phyloP scores from a whole-genome alignment of 2,113 vertebrate genomes.

The Glareola pratincola region DNA sequence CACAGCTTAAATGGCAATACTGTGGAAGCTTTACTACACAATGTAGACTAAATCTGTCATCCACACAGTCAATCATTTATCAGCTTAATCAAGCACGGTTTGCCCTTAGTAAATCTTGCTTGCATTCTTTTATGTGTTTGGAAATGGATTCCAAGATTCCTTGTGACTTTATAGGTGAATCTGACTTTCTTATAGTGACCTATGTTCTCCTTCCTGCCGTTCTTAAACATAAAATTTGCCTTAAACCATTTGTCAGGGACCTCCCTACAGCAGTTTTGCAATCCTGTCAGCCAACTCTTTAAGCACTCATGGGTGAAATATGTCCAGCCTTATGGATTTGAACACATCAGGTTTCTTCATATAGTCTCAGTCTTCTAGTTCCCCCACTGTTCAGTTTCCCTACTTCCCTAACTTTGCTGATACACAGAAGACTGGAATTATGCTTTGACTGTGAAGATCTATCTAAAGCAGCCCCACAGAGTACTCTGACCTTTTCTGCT shows the following conservation, averaged over 20 bases:
- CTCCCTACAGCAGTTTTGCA: neutral
- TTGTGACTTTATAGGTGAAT: neutral
- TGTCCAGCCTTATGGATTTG: neutral
- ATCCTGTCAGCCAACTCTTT: neutral
- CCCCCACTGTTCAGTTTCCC: neutral
- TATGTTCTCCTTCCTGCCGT: neutral
- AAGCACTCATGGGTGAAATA: neutral
- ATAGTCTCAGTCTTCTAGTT: neutral
- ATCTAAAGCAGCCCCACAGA: neutral
- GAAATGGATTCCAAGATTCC: neutral
- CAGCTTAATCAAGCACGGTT: neutral
- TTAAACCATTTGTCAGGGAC: neutral
- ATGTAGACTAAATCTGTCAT: neutral
- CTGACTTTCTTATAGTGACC: neutral
- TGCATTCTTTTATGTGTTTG: neutral
- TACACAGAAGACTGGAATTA: neutral
- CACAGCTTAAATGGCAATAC: neutral
- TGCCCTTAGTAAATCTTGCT: neutral
- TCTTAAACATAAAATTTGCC: neutral
- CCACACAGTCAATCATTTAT: neutral
- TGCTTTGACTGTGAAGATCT: neutral
- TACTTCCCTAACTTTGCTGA: neutral
- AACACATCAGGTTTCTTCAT: neutral
- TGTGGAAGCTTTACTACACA: neutral
- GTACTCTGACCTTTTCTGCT: neutral